phyloP scores from a whole-genome alignment of 2,888 invertebrate genomes.

The Danaus chrysippus region DNA sequence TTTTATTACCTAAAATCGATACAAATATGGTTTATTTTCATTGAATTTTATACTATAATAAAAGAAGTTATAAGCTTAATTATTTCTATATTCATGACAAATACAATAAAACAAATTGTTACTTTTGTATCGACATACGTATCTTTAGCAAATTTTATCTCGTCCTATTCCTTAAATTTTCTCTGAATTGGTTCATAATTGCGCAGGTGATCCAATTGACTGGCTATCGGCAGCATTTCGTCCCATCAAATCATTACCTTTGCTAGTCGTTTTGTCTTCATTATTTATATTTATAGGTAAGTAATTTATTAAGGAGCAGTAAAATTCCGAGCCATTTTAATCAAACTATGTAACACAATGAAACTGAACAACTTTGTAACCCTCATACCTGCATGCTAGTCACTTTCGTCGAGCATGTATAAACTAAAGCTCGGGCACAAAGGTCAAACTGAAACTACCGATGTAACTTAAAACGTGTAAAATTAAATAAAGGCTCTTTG shows the following conservation, averaged over 20 bases:
- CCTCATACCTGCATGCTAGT: background rate
- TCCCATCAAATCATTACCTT: background rate
- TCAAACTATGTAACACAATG: conserved; percentile 16
- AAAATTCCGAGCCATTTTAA: conserved; percentile 22
- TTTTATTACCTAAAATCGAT: no score
- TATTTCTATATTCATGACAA: no score
- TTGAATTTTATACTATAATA: no score
- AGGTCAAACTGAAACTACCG: conserved; percentile 47
- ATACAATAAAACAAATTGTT: no score
- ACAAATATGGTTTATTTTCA: no score
- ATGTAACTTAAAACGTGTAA: conserved; percentile 54
- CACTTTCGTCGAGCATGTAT: background rate
- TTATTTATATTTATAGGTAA: background rate
- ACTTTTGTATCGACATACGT: no score
- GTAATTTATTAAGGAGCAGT: background rate
- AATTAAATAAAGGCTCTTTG: conserved; percentile 71
- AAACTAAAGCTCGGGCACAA: conserved; percentile 22
- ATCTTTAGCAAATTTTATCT: no score
- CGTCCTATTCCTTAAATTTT: no score
- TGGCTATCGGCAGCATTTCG: background rate
- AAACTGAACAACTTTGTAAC: background rate
- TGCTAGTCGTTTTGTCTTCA: background rate
- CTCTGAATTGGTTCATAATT: background rate
- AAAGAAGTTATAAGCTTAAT: no score
- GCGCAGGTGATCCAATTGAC: background rate